These are phyloP conservation scores for Metaphire vulgaris DNA, from an alignment of 1,140 invertebrate species.

Conservation along the genomic window DNA sequence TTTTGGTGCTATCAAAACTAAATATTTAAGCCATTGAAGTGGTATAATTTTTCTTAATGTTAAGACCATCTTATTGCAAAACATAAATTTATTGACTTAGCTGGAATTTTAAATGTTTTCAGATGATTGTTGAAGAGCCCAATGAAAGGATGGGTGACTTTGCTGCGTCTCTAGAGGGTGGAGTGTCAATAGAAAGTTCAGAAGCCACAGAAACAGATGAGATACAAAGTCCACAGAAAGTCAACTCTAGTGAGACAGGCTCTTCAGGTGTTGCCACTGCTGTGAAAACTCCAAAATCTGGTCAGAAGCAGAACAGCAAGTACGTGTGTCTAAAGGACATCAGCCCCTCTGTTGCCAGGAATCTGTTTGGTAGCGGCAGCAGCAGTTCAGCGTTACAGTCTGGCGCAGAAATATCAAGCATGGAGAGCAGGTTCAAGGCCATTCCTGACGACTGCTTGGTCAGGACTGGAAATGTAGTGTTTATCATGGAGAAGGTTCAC, in stretches of 20 bases:
- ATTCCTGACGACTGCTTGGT: conserved; percentile 34
- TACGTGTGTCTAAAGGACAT: background rate
- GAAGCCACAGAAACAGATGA: too few species aligned
- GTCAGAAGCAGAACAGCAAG: conserved; percentile 3
- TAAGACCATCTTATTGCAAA: background rate
- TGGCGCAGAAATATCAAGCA: background rate
- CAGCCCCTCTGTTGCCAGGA: conserved; percentile 29
- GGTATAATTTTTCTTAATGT: too few species aligned
- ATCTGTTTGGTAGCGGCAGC: conserved; percentile 26
- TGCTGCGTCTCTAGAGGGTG: background rate
- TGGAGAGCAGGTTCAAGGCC: background rate
- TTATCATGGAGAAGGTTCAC: conserved; percentile 57
- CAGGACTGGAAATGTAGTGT: conserved; percentile 54
- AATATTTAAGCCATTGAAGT: too few species aligned
- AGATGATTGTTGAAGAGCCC: background rate
- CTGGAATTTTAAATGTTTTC: background rate
- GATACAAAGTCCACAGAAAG: background rate
- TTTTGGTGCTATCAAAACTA: too few species aligned
- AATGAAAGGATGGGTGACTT: background rate
- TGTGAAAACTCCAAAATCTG: background rate
- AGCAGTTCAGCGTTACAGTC: background rate
- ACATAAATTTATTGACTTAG: background rate
- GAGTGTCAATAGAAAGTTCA: background rate
- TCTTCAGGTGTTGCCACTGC: background rate
- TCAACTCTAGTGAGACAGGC: background rate